Evolutionary conservation across 2,888 invertebrate species (phyloP).

Genomic region (Chymomyza amoena): DNA sequence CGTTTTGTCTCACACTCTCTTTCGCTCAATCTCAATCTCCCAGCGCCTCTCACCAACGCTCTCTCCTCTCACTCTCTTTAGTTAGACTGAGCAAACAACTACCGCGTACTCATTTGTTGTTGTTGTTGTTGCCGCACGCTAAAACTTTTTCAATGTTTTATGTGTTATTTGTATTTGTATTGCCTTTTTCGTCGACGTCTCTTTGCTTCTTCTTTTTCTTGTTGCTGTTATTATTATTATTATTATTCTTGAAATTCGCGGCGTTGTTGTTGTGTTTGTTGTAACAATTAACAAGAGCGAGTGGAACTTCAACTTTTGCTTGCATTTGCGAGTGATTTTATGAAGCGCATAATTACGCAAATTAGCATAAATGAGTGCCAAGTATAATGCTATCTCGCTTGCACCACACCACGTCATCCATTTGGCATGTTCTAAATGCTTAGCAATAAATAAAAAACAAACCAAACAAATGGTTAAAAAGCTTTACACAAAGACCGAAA

Average conservation of each 20-base stretch:
- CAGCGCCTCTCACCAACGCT: not conserved
- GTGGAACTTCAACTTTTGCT: conserved; percentile 17
- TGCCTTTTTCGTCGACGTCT: conserved; percentile 59
- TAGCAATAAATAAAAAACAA: conserved; percentile 14
- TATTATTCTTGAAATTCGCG: conserved; percentile 24
- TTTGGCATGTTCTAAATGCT: not conserved
- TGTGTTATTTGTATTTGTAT: conserved; percentile 68
- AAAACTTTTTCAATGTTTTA: conserved; percentile 68
- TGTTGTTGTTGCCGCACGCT: not conserved
- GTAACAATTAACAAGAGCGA: conserved; percentile 13
- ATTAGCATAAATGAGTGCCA: conserved; percentile 70
- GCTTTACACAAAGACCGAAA: conserved; percentile 31
- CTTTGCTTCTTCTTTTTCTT: conserved; percentile 36
- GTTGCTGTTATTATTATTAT: conserved; percentile 6
- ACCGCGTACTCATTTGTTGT: not conserved
- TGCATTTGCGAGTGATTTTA: conserved; percentile 65
- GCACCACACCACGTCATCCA: not conserved
- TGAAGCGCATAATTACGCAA: conserved; percentile 72
- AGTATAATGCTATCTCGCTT: conserved; percentile 3
- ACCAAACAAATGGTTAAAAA: conserved; percentile 47
- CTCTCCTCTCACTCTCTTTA: conserved; percentile 8
- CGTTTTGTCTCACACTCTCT: not conserved
- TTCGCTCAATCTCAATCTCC: not conserved
- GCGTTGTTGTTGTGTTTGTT: conserved; percentile 7
- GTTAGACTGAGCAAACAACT: conserved; percentile 10